Conservation (phyloP, 2,888 invertebrate genomes). For the Callinectes sapidus region DNA sequence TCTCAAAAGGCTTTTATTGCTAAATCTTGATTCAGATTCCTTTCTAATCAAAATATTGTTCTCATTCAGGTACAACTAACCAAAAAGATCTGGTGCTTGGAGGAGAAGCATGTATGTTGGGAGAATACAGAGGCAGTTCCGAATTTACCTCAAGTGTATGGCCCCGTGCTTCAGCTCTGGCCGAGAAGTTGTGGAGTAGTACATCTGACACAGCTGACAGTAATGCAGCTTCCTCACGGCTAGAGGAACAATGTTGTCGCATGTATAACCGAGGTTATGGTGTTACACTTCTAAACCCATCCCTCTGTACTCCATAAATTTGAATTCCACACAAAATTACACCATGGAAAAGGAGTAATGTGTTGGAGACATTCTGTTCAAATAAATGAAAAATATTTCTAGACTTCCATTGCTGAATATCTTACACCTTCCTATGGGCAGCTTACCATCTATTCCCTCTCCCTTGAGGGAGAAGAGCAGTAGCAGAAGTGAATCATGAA, state of each 20-base stretch:
- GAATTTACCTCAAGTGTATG: conserved; percentile 83
- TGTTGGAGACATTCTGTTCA: too few relatives aligned
- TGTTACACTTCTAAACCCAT: conserved; percentile 84
- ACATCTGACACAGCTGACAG: conserved; percentile 75
- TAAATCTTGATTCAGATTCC: too few relatives aligned
- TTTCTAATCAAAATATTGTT: too few relatives aligned
- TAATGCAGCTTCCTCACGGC: conserved; percentile 79
- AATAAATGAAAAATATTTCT: too few relatives aligned
- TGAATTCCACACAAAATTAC: too few relatives aligned
- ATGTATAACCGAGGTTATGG: conserved; percentile 83
- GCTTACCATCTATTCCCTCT: too few relatives aligned
- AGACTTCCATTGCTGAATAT: too few relatives aligned
- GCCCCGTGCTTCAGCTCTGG: conserved; percentile 90
- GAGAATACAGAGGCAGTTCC: conserved; percentile 86
- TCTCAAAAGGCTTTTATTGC: too few relatives aligned
- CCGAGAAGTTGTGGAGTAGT: conserved; percentile 89
- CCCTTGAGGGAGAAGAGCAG: too few relatives aligned
- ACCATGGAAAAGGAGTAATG: too few relatives aligned
- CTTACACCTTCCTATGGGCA: too few relatives aligned
- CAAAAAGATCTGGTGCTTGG: conserved; percentile 85
- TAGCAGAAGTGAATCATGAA: too few relatives aligned
- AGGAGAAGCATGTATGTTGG: conserved; percentile 96
- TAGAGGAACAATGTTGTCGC: conserved; percentile 84
- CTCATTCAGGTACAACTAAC: conserved; percentile 75
- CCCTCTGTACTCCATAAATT: conserved; percentile 80